Evolutionary conservation across 2,113 vertebrate species (phyloP), one percentile per base, ranked within the genome.

Genomic region (Desmodus rotundus): DNA sequence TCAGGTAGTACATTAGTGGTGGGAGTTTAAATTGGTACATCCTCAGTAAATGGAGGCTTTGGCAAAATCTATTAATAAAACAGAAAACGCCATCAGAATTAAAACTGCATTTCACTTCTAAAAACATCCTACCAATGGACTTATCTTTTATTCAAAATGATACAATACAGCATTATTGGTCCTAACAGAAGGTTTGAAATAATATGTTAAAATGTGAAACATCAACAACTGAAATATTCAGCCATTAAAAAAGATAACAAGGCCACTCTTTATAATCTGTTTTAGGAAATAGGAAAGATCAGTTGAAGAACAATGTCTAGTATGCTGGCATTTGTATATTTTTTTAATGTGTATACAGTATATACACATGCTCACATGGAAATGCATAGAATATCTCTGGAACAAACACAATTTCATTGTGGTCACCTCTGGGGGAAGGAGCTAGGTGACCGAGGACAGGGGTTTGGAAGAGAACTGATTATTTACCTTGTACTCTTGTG

Each of bases 121-220:
- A 94, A 92, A 87, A 73, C n/a, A 80, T 54, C 65, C 36, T 74
- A 74, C 31, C 92, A 76, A 33, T 33, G 83, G 77, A 38, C 43
- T n/a, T 54, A 76, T 68, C 82, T 47, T 65, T 87, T 78, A 52
- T 45, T 31, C 47, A 90, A 70, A 90, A 68, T 47, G 20, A 88
- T 76, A 86, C 81, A 17, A 33, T 61, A 33, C 47, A 70, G 72
- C 47, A 54, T 83, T 47, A 61, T 41, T 89, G 68, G 20, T 88
- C 77, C 78, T 54, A 89, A n/a, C 76, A 90, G 74, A 83, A 96
- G 80, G 16, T 68, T 70, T 56, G 67, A 83, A 96, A 77, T 76
- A 45, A 33, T n/a, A 38, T n/a, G 22, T 89, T 87, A 73, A 86
- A 81, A 81, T 81, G n/a, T 47, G 72, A 78, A 73, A 12, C 3